phyloP scores from a whole-genome alignment of 1,140 invertebrate species.

The Palaemon carinicauda region DNA sequence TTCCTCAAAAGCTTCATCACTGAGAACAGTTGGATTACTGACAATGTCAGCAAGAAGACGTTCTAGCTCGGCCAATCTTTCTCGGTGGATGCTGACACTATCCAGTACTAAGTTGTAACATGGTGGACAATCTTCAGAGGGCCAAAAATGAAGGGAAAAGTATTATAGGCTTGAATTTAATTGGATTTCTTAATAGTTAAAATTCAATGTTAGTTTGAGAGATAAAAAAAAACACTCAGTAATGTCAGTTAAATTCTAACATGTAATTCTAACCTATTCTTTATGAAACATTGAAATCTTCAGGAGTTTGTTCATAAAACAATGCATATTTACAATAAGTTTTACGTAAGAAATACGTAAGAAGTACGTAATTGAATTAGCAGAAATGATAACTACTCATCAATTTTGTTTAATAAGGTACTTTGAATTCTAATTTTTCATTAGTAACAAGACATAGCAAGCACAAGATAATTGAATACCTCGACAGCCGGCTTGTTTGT shows the following conservation, averaged over 20 bases:
- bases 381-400: too few relatives aligned
- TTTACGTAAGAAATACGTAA: too few relatives aligned
- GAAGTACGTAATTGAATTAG: too few relatives aligned
- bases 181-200: neutral
- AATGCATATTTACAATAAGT: too few relatives aligned
- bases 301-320: too few relatives aligned
- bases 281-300: too few relatives aligned
- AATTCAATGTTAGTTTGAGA: neutral
- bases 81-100: constrained; percentile 81
- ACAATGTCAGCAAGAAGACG: constrained; percentile 75
- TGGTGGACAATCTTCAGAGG: constrained; percentile 81
- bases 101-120: constrained; percentile 95
- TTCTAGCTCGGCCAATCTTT: constrained; percentile 77
- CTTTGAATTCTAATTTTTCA: neutral
- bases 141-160: neutral
- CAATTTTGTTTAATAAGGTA: too few relatives aligned
- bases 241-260: too few relatives aligned
- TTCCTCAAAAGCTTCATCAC: constrained; percentile 83
- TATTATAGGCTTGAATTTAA: neutral
- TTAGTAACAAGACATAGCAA: neutral
- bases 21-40: constrained; percentile 80
- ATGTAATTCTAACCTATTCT: too few relatives aligned
- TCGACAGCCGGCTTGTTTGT: constrained; percentile 83
- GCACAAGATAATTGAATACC: constrained; percentile 51
- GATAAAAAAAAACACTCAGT: too few relatives aligned